Percentiles rank a stretch among this genome's conserved stretches.
Evolutionary conservation across 2,113 vertebrate genomes (phyloP).

Genomic region (Lota lota): DNA sequence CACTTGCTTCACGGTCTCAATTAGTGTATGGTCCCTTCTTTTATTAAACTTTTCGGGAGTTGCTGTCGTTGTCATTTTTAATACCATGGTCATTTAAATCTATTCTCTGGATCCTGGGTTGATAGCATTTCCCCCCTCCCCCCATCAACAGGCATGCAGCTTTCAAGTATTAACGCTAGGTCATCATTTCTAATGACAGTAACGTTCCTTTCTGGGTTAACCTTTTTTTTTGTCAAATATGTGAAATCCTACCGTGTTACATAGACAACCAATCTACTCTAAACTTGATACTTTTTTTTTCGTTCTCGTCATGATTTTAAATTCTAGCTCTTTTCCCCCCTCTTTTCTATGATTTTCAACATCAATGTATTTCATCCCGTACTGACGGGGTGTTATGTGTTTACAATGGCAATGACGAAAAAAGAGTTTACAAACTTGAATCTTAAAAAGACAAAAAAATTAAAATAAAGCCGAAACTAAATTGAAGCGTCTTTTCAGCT

Average conservation of each 20-base stretch:
- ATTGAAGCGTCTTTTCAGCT: slow-evolving; percentile 64
- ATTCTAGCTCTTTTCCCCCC: slow-evolving; percentile 50
- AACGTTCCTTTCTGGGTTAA: slow-evolving; percentile 27
- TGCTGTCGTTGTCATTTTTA: too few relatives aligned
- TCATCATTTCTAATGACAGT: slow-evolving; percentile 51
- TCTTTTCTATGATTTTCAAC: slow-evolving; percentile 53
- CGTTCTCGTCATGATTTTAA: slow-evolving; percentile 40
- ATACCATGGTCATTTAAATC: slow-evolving; percentile 38
- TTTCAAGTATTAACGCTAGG: slow-evolving; percentile 48
- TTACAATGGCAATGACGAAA: slow-evolving; percentile 74
- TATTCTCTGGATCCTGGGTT: slow-evolving; percentile 43
- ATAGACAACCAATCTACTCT: slow-evolving; percentile 49
- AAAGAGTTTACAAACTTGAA: slow-evolving; percentile 78
- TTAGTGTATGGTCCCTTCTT: slow-evolving; percentile 63
- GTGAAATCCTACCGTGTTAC: slow-evolving; percentile 38
- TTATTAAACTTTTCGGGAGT: slow-evolving; percentile 42
- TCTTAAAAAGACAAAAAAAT: slow-evolving; percentile 61
- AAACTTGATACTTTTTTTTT: slow-evolving; percentile 48
- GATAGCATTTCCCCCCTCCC: slow-evolving; percentile 18
- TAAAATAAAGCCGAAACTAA: slow-evolving; percentile 66
- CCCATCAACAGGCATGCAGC: slow-evolving; percentile 51
- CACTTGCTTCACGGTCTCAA: slow-evolving; percentile 22
- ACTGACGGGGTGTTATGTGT: slow-evolving; percentile 71
- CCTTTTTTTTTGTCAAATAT: slow-evolving; percentile 33
- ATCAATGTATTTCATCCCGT: slow-evolving; percentile 65